phyloP scores from a whole-genome alignment of 2,888 invertebrate genomes.

The Ophion costatus region DNA sequence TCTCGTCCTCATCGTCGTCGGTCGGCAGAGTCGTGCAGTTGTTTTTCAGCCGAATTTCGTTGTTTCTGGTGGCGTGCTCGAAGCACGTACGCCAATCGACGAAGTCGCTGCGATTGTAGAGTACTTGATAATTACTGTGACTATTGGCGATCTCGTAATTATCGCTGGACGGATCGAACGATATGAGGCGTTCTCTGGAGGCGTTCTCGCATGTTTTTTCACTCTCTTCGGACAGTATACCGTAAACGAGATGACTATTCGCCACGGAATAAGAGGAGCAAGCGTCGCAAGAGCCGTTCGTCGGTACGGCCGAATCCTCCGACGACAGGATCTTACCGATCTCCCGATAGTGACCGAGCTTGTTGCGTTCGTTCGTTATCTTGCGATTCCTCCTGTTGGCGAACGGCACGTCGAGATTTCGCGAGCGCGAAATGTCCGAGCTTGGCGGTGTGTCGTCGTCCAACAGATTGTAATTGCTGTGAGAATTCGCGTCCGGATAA shows the following conservation, averaged over 20 bases:
- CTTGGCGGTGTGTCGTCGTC: constrained; percentile 62
- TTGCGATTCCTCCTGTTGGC: constrained; percentile 71
- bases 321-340: constrained; percentile 55
- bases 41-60: not conserved
- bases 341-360: constrained; percentile 70
- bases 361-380: constrained; percentile 59
- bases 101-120: constrained; percentile 69
- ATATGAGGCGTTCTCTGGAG: constrained; percentile 60
- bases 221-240: constrained; percentile 68
- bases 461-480: constrained; percentile 70
- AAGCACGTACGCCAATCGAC: constrained; percentile 21
- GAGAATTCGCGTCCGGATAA: constrained; percentile 72
- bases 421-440: constrained; percentile 49
- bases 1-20: constrained; percentile 6
- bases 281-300: constrained; percentile 53
- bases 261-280: constrained; percentile 71
- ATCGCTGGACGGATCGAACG: constrained; percentile 53
- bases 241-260: constrained; percentile 75
- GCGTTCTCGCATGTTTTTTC: constrained; percentile 61
- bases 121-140: constrained; percentile 76
- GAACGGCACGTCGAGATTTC: constrained; percentile 62
- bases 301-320: constrained; percentile 61
- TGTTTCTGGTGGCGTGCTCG: not conserved
- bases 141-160: constrained; percentile 78
- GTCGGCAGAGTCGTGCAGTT: not conserved